Base-by-base conservation (phyloP, 2,888 invertebrate genomes). In the Aporophyla lueneburgensis region DNA sequence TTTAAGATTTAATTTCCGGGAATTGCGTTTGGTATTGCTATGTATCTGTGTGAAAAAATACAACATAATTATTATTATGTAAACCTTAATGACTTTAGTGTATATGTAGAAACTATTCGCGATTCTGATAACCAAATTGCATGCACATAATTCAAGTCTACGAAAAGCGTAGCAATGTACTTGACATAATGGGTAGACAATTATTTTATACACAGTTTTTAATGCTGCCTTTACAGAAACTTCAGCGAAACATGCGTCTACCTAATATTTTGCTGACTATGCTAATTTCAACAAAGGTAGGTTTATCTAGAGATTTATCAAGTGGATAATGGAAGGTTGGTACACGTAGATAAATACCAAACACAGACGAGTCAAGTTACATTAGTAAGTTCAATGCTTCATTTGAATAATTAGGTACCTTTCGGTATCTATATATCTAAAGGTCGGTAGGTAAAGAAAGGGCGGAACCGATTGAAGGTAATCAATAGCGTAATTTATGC, bases 401-500 rank as follows among this genome's bases (percentile, higher is more conserved):
- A 68, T 82, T 82, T 76, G 33, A 80, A 71, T 84, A 76, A 63
- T 68, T 71, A 56, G 43, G 71, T 71, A 56, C 40, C 16, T 70
- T 62, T 56, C 0, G 24, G 49, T 70, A 62, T 74, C 49, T 53
- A 40, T 53, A 14, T 19, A 69, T 58, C 53, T 46, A n/a, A 82
- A 81, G 77, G 70, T 79, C 46, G 68, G 33, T 81, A 63, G 56
- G 51, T 33, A 59, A 81, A 76, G 70, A 83, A 86, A 81, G 81
- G 77, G 76, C 63, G 49, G 16, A 75, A 68, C 49, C 73, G 65
- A 66, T 72, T 71, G 65, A 67, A 72, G 54, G 61, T 81, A 76
- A 87, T 83, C 76, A 81, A 83, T 76, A 74, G 66, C 24, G 69
- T 78, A 69, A 86, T 86, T 82, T 73, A 87, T 76, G 51, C 63